Percentiles rank a stretch among this genome's conserved stretches.
Evolutionary conservation across 1,140 invertebrate genomes (phyloP).

Genomic region (Bombus difficillimus): DNA sequence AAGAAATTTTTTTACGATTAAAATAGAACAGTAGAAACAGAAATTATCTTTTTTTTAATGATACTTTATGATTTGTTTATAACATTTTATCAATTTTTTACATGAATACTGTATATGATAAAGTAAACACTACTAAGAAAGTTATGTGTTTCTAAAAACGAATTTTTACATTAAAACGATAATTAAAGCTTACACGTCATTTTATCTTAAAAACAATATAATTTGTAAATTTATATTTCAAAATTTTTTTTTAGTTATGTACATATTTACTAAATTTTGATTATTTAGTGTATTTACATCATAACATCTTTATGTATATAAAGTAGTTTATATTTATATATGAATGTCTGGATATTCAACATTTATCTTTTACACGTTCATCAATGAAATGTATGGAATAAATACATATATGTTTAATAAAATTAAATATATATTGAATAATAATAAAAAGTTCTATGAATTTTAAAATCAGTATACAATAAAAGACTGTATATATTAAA

Average conservation of each 20-base stretch:
- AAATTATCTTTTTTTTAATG: not conserved
- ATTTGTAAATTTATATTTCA: not conserved
- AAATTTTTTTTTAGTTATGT: not conserved
- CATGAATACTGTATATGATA: not conserved
- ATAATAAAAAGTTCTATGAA: constrained; percentile 1
- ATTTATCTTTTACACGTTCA: not conserved
- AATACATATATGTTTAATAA: not conserved
- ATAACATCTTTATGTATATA: not conserved
- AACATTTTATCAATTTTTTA: not conserved
- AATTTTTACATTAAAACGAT: not conserved
- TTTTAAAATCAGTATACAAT: not conserved
- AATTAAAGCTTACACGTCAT: not conserved
- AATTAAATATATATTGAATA: not conserved
- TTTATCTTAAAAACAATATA: not conserved
- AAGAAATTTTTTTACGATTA: constrained; percentile 7
- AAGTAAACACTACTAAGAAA: not conserved
- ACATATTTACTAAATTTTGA: not conserved
- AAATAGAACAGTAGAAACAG: not conserved
- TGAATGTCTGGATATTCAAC: not conserved
- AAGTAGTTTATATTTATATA: too few species aligned
- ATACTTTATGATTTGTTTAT: not conserved
- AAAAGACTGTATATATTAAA: constrained; percentile 17
- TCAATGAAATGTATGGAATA: not conserved
- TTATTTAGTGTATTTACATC: constrained; percentile 17
- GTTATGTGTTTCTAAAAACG: not conserved